Evolutionary conservation across 1,140 invertebrate genomes (phyloP), one percentile per base, ranked within the genome.

Genomic region (Tetramorium parvispinum): DNA sequence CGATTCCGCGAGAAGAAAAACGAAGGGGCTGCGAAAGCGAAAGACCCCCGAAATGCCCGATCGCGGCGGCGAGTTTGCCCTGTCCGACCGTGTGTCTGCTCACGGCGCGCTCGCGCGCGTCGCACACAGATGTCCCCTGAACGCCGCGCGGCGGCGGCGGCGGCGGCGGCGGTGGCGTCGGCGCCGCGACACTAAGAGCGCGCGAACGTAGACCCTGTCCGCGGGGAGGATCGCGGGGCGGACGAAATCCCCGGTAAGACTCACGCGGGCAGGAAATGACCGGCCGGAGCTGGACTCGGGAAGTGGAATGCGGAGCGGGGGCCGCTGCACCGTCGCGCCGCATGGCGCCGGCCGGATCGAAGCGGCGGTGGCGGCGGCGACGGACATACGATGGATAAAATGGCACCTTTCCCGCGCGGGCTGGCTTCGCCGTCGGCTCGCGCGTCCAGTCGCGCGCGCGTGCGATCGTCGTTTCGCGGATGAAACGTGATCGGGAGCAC

Each of bases 261-360:
- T 32, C 32, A 3, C 32, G 6, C 18, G 10, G 65, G 18, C 49
- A 70, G 65, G 65, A 82, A 71, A 37, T 37, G 65, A 18, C 27
- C 77, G 32, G 37, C 10, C 51, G 78, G 21, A 46, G 27, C 32
- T 32, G 27, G 27, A 32, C 0, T 32, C 3, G 32, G 27, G 1
- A 27, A 27, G 27, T 2, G 27, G 32, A 32, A 32, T 32, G 32
- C 32, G 32, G 32, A 32, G 32, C 32, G 32, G 32, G 32, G 32
- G 32, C 32, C 7, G 57, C 57, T 59, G 57, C 57, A 59, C 21
- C 21, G 57, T 59, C 40, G 24, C 78, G 21, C 16, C 21, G 13
- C 63, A 55, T 57, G 63, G 49, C 63, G 78, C 78, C 78, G 78
- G 63, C 37, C 78, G 78, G 78, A 81, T 51, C 61, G 77, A 66